These are phyloP conservation scores for Aethina tumida DNA, from an alignment of 1,140 invertebrate species.

Conservation along the genomic window DNA sequence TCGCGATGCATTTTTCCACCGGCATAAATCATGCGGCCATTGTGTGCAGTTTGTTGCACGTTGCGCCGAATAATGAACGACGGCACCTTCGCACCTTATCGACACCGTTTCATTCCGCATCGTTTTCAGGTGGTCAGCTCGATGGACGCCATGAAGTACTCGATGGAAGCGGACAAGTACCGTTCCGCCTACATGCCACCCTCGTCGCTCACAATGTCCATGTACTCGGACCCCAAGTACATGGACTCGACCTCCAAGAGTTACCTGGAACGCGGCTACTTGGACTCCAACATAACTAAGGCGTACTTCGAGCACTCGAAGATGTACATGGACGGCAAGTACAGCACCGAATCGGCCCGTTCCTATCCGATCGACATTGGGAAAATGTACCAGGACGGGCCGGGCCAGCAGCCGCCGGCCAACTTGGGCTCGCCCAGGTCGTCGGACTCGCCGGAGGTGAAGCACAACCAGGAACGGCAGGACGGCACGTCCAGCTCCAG, in stretches of 20 bases:
- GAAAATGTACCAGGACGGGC: conserved; percentile 49
- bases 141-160: conserved; percentile 71
- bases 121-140: conserved; percentile 53
- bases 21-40: too few relatives aligned
- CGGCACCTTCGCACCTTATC: too few relatives aligned
- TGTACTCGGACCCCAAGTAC: conserved; percentile 59
- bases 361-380: conserved; percentile 49
- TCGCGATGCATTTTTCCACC: conserved; percentile 3
- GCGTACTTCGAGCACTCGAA: conserved; percentile 66
- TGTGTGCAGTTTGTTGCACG: too few relatives aligned
- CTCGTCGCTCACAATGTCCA: conserved; percentile 50
- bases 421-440: conserved; percentile 45
- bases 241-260: conserved; percentile 50
- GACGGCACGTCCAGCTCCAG: conserved; percentile 44
- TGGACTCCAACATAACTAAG: conserved; percentile 62
- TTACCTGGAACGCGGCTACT: conserved; percentile 55
- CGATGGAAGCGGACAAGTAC: conserved; percentile 66
- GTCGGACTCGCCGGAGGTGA: conserved; percentile 52
- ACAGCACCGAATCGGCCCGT: conserved; percentile 28
- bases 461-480: conserved; percentile 40
- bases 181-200: conserved; percentile 56
- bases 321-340: conserved; percentile 68
- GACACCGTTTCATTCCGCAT: conserved; percentile 7
- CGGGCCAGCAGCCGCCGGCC: conserved; percentile 34
- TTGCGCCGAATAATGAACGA: too few relatives aligned